phyloP scores from a whole-genome alignment of 2,797 vertebrate genomes.

The Eremophila alpestris region DNA sequence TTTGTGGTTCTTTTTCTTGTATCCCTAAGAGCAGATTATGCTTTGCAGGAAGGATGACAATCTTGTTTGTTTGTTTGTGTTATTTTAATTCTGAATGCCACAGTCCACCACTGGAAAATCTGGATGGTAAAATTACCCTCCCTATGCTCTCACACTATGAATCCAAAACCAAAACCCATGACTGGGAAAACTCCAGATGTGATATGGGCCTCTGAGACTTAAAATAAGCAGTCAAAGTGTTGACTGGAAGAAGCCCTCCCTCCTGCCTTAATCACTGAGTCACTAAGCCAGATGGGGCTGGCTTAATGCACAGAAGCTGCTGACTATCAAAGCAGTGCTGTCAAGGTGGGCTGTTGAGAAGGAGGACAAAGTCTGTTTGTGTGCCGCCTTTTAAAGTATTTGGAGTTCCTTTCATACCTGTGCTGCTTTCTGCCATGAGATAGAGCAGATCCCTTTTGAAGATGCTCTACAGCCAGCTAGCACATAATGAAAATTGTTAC shows the following conservation, averaged over 20 bases:
- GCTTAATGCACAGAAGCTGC: not conserved
- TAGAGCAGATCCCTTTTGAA: not conserved
- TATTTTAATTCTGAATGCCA: not conserved
- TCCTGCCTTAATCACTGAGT: not conserved
- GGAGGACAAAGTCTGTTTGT: not conserved
- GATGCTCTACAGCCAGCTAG: not conserved
- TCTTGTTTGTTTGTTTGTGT: not conserved
- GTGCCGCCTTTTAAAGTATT: not conserved
- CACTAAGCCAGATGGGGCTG: not conserved
- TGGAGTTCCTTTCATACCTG: slow-evolving; percentile 20
- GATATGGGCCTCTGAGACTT: not conserved
- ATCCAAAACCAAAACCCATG: slow-evolving; percentile 41
- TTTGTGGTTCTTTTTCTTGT: not conserved
- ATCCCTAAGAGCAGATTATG: not conserved
- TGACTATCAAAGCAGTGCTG: not conserved
- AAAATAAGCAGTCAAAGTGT: slow-evolving; percentile 31
- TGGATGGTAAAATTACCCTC: not conserved
- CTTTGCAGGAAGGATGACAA: not conserved
- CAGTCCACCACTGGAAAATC: not conserved
- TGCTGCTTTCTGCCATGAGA: not conserved
- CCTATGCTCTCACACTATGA: not conserved
- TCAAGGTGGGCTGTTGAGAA: not conserved
- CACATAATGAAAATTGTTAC: slow-evolving; percentile 19
- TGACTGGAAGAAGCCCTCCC: not conserved
- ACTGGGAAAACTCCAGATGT: slow-evolving; percentile 2